Conservation (phyloP, 2,888 invertebrate species). For the Mesoligia furuncula region DNA sequence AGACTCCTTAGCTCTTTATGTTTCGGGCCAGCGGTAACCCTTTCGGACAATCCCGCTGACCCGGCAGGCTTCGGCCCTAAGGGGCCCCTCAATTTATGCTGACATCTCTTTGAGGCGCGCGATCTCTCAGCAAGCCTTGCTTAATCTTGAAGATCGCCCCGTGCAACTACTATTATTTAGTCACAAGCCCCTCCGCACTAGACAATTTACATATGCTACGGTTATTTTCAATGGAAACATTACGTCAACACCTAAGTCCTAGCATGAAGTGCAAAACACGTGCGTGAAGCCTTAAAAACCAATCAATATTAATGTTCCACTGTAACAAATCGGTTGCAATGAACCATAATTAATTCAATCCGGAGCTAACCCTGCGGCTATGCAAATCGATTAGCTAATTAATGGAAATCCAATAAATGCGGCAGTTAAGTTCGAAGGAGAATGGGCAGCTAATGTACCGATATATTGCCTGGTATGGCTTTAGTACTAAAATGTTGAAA, state of each 20-base stretch:
- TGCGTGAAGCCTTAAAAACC: not conserved
- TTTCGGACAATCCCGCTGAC: too few relatives aligned
- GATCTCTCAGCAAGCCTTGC: too few relatives aligned
- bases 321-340: slow-evolving; percentile 27
- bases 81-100: too few relatives aligned
- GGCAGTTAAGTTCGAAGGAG: slow-evolving; percentile 48
- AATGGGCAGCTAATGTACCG: slow-evolving; percentile 59
- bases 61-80: too few relatives aligned
- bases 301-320: not conserved
- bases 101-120: too few relatives aligned
- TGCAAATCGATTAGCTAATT: slow-evolving; percentile 60
- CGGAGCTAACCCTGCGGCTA: slow-evolving; percentile 35
- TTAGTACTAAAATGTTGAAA: not conserved
- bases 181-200: not conserved
- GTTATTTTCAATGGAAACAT: not conserved
- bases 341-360: slow-evolving; percentile 40
- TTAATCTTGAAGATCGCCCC: not conserved
- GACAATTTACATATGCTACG: not conserved
- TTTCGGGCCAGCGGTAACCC: too few relatives aligned
- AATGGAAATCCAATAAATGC: slow-evolving; percentile 61
- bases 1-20: too few relatives aligned
- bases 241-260: not conserved
- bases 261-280: not conserved
- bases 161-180: not conserved
- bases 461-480: slow-evolving; percentile 49